Evolutionary conservation across 2,797 vertebrate species (phyloP).

Genomic region (Prunella strophiata): DNA sequence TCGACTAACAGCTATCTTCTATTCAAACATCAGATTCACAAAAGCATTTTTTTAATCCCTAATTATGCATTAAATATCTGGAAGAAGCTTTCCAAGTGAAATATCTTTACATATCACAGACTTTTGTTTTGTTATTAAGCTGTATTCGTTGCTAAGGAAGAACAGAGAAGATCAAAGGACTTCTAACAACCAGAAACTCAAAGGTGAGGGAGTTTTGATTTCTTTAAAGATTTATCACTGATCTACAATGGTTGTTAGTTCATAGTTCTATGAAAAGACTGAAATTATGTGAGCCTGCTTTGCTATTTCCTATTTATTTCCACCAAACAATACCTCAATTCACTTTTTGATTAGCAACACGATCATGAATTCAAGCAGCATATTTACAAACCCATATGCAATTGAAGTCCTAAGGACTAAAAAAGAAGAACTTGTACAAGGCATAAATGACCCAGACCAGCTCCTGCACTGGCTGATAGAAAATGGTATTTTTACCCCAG

Average conservation of each 20-base stretch:
- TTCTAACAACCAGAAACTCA: slow-evolving; percentile 4
- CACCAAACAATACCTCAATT: neutral
- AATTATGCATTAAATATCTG: neutral
- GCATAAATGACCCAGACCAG: slow-evolving; percentile 77
- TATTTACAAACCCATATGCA: slow-evolving; percentile 79
- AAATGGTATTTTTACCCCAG: slow-evolving; percentile 74
- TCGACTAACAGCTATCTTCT: neutral
- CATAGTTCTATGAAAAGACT: neutral
- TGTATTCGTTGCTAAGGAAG: slow-evolving; percentile 32
- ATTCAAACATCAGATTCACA: neutral
- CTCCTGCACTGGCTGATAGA: slow-evolving; percentile 79
- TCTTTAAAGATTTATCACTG: slow-evolving; percentile 12
- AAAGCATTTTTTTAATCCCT: neutral
- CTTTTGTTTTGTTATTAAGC: slow-evolving; percentile 54
- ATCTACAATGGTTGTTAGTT: neutral
- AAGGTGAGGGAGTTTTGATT: slow-evolving; percentile 49
- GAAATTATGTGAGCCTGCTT: neutral
- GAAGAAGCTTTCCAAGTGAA: neutral
- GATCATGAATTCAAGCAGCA: neutral
- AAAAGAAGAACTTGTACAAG: slow-evolving; percentile 77
- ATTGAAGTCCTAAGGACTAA: slow-evolving; percentile 78
- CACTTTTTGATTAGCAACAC: neutral
- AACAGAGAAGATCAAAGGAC: slow-evolving; percentile 43
- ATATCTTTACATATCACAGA: neutral
- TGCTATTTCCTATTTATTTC: neutral